A percentile compares a stretch with the other conserved stretches of the same genome.
These are phyloP conservation scores for Heterodera filipjevi DNA, from an alignment of 2,888 invertebrate genomes.

Conservation along the genomic window DNA sequence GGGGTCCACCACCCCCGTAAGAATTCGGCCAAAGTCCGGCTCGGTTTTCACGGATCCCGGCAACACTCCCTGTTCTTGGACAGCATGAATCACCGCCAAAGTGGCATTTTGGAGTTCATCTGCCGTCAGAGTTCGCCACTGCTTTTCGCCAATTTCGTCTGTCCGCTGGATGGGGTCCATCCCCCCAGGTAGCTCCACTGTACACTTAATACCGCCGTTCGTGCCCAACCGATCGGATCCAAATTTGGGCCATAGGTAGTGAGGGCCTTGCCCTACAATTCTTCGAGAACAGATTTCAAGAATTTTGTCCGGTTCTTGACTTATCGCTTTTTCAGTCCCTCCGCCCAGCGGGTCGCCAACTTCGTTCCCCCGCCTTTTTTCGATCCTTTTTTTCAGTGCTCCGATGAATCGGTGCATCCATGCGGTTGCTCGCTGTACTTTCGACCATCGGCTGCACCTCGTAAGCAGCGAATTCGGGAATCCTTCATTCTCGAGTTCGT, in stretches of 20 bases:
- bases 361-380: background rate
- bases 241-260: too few relatives aligned
- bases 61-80: background rate
- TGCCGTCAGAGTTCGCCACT: background rate
- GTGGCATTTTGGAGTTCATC: background rate
- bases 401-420: background rate
- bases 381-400: background rate
- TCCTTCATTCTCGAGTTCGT: background rate
- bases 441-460: background rate
- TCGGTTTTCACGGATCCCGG: background rate
- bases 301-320: too few relatives aligned
- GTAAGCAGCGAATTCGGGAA: background rate
- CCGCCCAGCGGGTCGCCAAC: too few relatives aligned
- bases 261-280: too few relatives aligned
- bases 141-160: too few relatives aligned
- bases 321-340: background rate
- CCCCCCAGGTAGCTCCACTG: background rate
- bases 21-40: slow-evolving; percentile 11
- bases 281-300: too few relatives aligned
- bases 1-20: slow-evolving; percentile 14
- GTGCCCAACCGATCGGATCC: too few relatives aligned
- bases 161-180: background rate
- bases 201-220: too few relatives aligned
- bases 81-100: background rate
- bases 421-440: background rate